A percentile compares a stretch with the other conserved stretches of the same genome.
Conservation (phyloP, 2,888 invertebrate genomes). For the Labia minor region DNA sequence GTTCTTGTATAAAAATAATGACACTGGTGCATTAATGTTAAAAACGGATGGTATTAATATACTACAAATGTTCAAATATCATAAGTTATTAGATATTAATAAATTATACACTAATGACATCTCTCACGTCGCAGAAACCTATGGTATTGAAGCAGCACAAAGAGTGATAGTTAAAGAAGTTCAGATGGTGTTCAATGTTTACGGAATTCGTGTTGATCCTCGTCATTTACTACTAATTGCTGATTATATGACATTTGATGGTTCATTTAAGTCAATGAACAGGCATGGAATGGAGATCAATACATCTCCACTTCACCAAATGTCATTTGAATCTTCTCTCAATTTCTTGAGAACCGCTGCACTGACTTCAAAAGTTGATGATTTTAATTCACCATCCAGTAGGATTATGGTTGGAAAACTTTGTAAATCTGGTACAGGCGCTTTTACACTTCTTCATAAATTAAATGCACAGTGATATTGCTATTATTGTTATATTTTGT, state of each 20-base stretch:
- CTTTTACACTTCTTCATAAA: constrained; percentile 40
- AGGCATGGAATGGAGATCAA: constrained; percentile 80
- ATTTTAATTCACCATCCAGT: constrained; percentile 72
- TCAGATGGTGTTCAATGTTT: constrained; percentile 90
- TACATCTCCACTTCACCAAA: constrained; percentile 92
- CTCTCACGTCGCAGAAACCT: constrained; percentile 76
- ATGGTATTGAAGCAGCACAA: constrained; percentile 93
- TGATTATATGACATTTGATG: constrained; percentile 97
- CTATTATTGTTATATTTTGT: too few relatives aligned
- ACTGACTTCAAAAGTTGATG: constrained; percentile 58
- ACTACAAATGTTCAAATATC: constrained; percentile 76
- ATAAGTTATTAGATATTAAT: constrained; percentile 65
- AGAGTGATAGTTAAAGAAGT: constrained; percentile 89
- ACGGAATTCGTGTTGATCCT: constrained; percentile 90
- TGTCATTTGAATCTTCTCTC: constrained; percentile 92
- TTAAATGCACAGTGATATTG: too few relatives aligned
- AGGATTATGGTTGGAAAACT: constrained; percentile 78
- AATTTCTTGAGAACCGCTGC: constrained; percentile 73
- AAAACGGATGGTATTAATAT: constrained; percentile 96
- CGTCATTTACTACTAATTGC: constrained; percentile 86
- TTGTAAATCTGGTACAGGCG: constrained; percentile 72
- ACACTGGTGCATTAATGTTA: constrained; percentile 47
- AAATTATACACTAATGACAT: constrained; percentile 88
- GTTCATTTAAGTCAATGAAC: constrained; percentile 79
- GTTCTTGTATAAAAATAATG: constrained; percentile 61